Evolutionary conservation across 2,888 invertebrate species (phyloP), one percentile per base, ranked within the genome.

Genomic region (Sialis lutaria): DNA sequence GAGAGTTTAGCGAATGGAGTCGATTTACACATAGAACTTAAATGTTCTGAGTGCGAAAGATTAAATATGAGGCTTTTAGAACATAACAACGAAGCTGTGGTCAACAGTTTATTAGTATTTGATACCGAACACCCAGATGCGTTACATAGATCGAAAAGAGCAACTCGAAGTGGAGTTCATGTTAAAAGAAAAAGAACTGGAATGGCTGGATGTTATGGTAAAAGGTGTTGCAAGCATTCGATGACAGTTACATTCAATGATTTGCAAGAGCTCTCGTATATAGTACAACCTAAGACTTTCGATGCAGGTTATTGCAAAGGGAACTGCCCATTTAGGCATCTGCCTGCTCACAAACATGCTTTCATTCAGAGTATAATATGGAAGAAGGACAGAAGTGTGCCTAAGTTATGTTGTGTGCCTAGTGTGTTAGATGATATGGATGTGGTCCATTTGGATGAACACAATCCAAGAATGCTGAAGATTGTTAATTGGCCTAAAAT

Each of bases 261-360:
- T 48, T 65, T 82, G 32, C 70, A 74, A 51, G 59, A 61, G 49
- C 59, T 60, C 6, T 74, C 75, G 51, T 77, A 75, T 54, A 77
- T 82, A 44, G 66, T 79, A 42, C 75, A 78, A 52, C 82, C 82
- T n/a, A 75, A 74, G 58, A 67, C 64, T 10, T 81, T 81, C 58
- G 79, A 82, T 58, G 80, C 80, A 1, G 81, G 79, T 9, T 80
- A 72, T 56, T 82, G 82, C 59, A 74, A 74, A 50, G 82, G 82
- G 4, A 68, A 75, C 42, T 82, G 82, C 57, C 80, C 79, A 1
- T 73, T 74, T 0, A 68, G 76, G 6, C 79, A 74, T 57, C 79
- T 80, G 59, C 76, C 77, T 8, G 81, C 80, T 1, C 76, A 77
- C 52, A 78, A 79, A 55, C 82, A 82, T 60, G 81, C 82, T 1